These are phyloP conservation scores for Marmota monax DNA, from an alignment of 2,113 vertebrate genomes.

Conservation along the genomic window DNA sequence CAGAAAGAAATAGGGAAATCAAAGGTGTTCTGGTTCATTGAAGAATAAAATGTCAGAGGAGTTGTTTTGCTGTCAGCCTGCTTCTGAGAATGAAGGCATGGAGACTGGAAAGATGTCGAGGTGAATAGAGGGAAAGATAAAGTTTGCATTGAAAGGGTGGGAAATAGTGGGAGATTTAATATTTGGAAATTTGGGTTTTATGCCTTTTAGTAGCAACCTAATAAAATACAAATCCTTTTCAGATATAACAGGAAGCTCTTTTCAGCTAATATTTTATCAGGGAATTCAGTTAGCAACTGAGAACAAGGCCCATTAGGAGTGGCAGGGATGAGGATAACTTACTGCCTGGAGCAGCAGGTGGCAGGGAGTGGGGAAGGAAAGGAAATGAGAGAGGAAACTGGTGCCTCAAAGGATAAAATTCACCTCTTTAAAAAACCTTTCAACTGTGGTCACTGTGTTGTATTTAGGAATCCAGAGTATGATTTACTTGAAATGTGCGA, in stretches of 20 bases:
- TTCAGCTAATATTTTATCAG: background rate
- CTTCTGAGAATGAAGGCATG: background rate
- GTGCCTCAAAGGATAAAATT: background rate
- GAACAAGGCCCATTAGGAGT: background rate
- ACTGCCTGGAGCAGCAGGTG: background rate
- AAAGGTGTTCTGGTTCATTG: background rate
- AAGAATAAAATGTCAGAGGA: background rate
- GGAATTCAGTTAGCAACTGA: background rate
- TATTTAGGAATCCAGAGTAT: background rate
- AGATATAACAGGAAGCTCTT: background rate
- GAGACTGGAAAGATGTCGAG: background rate
- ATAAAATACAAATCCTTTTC: background rate
- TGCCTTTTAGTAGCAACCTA: background rate
- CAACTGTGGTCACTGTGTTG: background rate
- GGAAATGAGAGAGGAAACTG: background rate
- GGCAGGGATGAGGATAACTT: background rate
- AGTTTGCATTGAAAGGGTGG: background rate
- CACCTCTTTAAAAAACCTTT: background rate
- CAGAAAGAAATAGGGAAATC: background rate
- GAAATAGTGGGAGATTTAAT: background rate
- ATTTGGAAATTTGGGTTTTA: conserved; percentile 8
- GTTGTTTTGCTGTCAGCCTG: background rate
- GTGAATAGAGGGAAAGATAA: background rate
- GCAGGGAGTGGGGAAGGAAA: background rate
- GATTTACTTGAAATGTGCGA: background rate